phyloP scores from a whole-genome alignment of 2,888 invertebrate species.

The Pseudococcus viburni region DNA sequence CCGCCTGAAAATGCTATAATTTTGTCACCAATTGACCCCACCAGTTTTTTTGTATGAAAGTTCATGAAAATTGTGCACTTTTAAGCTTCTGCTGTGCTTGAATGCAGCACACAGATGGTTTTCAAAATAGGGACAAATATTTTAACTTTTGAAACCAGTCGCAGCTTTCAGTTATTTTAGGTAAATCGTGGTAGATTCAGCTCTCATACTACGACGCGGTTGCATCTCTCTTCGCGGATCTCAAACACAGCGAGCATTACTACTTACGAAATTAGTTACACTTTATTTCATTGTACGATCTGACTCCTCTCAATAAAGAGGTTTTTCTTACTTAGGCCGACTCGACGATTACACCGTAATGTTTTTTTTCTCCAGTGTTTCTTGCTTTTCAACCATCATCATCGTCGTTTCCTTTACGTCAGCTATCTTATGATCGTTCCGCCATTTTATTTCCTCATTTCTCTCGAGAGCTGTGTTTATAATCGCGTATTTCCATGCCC shows the following conservation, averaged over 20 bases:
- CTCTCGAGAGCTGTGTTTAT: not conserved
- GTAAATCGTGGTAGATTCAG: too few relatives aligned
- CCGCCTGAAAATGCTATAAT: too few relatives aligned
- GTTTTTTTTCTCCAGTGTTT: not conserved
- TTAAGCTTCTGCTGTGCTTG: too few relatives aligned
- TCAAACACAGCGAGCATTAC: not conserved
- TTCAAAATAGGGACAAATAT: too few relatives aligned
- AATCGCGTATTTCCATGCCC: slow-evolving; percentile 5
- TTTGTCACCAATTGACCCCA: too few relatives aligned
- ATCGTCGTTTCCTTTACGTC: slow-evolving; percentile 2
- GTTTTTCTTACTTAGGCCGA: not conserved
- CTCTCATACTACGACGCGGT: too few relatives aligned
- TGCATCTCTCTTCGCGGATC: too few relatives aligned
- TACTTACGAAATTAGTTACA: not conserved
- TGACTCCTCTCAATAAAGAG: not conserved
- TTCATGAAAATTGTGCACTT: too few relatives aligned
- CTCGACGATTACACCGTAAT: not conserved
- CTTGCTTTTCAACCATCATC: not conserved
- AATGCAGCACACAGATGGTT: too few relatives aligned
- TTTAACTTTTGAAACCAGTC: too few relatives aligned
- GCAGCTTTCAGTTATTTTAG: too few relatives aligned
- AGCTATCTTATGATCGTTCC: slow-evolving; percentile 21
- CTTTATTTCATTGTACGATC: slow-evolving; percentile 15
- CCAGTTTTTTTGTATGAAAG: too few relatives aligned
- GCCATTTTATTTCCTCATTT: slow-evolving; percentile 35